Base-by-base conservation (phyloP, 2,797 vertebrate species). In the Malurus splendens region DNA sequence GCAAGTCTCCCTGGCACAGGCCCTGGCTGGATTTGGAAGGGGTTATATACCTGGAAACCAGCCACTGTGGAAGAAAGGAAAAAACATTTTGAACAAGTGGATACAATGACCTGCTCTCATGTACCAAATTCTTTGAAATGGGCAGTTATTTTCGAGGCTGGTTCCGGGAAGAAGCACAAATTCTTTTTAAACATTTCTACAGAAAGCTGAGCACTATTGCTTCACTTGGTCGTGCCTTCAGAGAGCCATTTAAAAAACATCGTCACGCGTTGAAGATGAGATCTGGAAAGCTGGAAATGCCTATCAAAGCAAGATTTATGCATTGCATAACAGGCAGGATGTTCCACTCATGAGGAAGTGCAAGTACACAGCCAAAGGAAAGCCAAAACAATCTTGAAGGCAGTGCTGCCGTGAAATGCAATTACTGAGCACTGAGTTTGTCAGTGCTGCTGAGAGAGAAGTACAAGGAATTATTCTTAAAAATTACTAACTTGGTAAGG, bases 221-320 rank as follows among this genome's bases (percentile, higher is more conserved):
- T 91, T 92, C 91, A 90, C 72, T 86, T 42, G 76, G 59, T 70
- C 27, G 33, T 78, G 83, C 77, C 66, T 89, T 92, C 83, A 56
- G 71, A 86, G 67, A 36, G 38, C 81, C 30, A 72, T 77, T 65
- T 54, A 30, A 88, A 91, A 92, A 84, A 74, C 77, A 88, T 48
- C 15, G 9, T 64, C 82, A 68, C 1, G 3, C 62, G 42, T 24
- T 82, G 83, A 89, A 89, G 94, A 93, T 73, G 86, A 74, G 87
- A 87, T 93, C 83, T 92, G 89, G 89, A 93, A 92, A 93, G 85
- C 92, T 95, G 94, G 91, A 95, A 95, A 86, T 92, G 93, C 92
- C 94, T 94, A 90, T 92, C 93, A 96, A 95, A 96, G 95, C 93
- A 94, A 93, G 92, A 93, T 79, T 92, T 90, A 84, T 86, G 78